Percentiles rank a stretch among this genome's conserved stretches.
Conservation (phyloP, 2,888 invertebrate genomes). For the Myopa tessellatipennis region DNA sequence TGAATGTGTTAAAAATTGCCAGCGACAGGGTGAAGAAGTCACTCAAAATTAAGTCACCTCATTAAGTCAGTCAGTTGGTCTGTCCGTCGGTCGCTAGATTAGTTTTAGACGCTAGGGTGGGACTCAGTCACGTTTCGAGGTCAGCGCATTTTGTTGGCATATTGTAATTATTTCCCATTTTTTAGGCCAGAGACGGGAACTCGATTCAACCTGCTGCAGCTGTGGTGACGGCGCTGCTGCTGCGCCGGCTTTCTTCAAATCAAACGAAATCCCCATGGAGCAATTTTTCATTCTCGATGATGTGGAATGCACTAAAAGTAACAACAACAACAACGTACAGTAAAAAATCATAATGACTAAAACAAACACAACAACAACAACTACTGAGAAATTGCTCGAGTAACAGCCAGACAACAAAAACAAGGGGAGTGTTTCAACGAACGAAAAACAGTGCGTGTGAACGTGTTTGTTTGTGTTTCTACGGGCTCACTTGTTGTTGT, state of each 20-base stretch:
- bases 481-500: no score
- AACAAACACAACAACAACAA: background rate
- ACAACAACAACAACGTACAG: background rate
- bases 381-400: background rate
- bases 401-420: background rate
- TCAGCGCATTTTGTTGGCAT: background rate
- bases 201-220: slow-evolving; percentile 5
- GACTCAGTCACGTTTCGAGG: no score
- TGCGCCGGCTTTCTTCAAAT: slow-evolving; percentile 54
- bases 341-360: no score
- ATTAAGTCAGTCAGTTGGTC: background rate
- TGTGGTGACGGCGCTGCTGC: slow-evolving; percentile 38
- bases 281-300: slow-evolving; percentile 64
- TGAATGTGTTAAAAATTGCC: background rate
- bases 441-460: background rate
- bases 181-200: no score
- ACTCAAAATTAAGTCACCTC: background rate
- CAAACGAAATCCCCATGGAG: slow-evolving; percentile 66
- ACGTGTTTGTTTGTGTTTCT: background rate
- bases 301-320: slow-evolving; percentile 48
- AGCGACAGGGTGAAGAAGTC: background rate
- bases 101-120: no score
- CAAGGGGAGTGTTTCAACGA: background rate
- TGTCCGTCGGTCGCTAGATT: background rate
- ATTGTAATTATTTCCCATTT: no score